phyloP scores from a whole-genome alignment of 2,113 vertebrate species.

The Martes martes region DNA sequence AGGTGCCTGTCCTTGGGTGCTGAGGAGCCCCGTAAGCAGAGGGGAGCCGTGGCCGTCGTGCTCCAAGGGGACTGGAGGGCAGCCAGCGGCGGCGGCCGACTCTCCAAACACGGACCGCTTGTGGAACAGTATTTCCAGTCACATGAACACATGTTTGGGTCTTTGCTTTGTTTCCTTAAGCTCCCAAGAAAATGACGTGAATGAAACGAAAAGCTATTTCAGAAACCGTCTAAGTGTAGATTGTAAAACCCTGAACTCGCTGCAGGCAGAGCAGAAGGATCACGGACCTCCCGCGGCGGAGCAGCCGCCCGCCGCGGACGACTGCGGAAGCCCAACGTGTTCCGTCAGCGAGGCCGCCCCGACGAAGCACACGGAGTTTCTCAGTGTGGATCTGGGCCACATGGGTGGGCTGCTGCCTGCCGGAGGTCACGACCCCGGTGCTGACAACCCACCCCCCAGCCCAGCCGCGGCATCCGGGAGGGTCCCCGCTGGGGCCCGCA shows the following conservation, averaged over 20 bases:
- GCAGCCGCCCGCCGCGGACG: background rate
- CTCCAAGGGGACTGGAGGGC: slow-evolving; percentile 74
- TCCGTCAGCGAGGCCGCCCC: background rate
- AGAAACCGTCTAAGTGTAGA: background rate
- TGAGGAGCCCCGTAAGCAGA: slow-evolving; percentile 65
- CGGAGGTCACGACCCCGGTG: background rate
- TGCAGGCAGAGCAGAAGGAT: background rate
- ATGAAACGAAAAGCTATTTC: slow-evolving; percentile 56
- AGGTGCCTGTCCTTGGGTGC: slow-evolving; percentile 69
- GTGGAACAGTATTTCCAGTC: slow-evolving; percentile 61
- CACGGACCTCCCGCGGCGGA: background rate
- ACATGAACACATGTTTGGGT: slow-evolving; percentile 64
- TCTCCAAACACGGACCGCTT: slow-evolving; percentile 74
- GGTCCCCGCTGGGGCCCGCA: too few species aligned
- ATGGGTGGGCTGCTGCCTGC: background rate
- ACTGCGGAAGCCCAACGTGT: background rate
- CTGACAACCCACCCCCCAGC: background rate
- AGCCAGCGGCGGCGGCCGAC: slow-evolving; percentile 73
- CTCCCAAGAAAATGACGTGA: slow-evolving; percentile 60
- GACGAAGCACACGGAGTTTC: background rate
- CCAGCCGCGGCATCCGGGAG: background rate
- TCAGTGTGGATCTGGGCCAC: background rate
- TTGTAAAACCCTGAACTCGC: background rate
- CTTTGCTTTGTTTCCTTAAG: background rate
- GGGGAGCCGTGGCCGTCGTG: slow-evolving; percentile 72